Conservation (phyloP, 2,797 vertebrate genomes). For the Iguana delicatissima region DNA sequence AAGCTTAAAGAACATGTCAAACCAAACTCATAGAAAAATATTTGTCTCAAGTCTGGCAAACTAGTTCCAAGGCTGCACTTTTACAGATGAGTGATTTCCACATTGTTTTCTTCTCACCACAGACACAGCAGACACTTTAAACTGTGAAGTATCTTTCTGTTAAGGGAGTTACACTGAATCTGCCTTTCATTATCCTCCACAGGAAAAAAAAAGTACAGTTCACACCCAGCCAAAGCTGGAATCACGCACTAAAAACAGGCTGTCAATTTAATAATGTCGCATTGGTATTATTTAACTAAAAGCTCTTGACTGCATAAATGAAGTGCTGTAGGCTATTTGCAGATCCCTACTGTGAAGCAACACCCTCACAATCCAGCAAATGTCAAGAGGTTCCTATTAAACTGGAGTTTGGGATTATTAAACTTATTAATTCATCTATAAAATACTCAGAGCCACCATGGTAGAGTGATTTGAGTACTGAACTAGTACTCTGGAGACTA, state of each 20-base stretch:
- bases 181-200: background rate
- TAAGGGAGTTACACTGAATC: constrained; percentile 12
- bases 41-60: background rate
- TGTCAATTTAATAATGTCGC: background rate
- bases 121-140: background rate
- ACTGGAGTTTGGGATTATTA: background rate
- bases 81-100: background rate
- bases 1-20: background rate
- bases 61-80: background rate
- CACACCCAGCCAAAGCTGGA: constrained; percentile 11
- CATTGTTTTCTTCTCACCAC: background rate
- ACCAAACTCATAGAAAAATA: background rate
- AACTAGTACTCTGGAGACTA: too few species aligned
- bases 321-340: background rate
- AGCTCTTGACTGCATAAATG: background rate
- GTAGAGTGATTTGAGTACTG: too few species aligned
- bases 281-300: constrained; percentile 7
- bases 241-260: constrained; percentile 19
- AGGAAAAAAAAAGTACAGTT: constrained; percentile 19
- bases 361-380: background rate
- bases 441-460: too few species aligned
- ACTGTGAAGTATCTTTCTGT: background rate
- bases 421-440: background rate
- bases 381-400: background rate
- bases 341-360: background rate